phyloP scores from a whole-genome alignment of 2,888 invertebrate species.

The Limnephilus rhombicus region DNA sequence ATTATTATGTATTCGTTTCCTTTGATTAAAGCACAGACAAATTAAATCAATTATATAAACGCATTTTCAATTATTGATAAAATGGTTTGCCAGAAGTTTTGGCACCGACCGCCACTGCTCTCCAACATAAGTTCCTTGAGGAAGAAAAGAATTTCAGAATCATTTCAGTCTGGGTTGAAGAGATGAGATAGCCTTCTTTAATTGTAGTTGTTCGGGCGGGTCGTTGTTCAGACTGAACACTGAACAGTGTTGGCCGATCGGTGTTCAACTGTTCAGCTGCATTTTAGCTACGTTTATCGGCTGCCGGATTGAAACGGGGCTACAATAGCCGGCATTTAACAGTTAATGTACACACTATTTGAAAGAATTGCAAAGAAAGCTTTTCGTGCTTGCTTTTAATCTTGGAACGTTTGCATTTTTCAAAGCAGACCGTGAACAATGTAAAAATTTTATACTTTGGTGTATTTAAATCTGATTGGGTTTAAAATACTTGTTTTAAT shows the following conservation, averaged over 20 bases:
- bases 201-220: not conserved
- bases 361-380: not conserved
- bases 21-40: too few species aligned
- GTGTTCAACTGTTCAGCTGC: not conserved
- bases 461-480: too few species aligned
- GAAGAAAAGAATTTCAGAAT: not conserved
- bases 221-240: not conserved
- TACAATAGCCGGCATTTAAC: not conserved
- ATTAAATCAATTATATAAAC: too few species aligned
- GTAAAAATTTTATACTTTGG: not conserved
- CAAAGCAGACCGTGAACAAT: not conserved
- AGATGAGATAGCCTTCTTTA: not conserved
- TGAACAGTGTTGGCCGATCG: not conserved
- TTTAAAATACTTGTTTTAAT: too few species aligned
- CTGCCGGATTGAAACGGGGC: not conserved
- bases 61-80: too few species aligned
- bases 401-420: not conserved
- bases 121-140: not conserved
- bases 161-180: not conserved
- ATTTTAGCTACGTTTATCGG: not conserved
- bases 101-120: not conserved
- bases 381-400: not conserved
- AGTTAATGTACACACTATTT: not conserved
- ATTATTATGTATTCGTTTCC: too few species aligned
- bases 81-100: too few species aligned